phyloP scores from a whole-genome alignment of 2,888 invertebrate species.

The Allygus modestus region DNA sequence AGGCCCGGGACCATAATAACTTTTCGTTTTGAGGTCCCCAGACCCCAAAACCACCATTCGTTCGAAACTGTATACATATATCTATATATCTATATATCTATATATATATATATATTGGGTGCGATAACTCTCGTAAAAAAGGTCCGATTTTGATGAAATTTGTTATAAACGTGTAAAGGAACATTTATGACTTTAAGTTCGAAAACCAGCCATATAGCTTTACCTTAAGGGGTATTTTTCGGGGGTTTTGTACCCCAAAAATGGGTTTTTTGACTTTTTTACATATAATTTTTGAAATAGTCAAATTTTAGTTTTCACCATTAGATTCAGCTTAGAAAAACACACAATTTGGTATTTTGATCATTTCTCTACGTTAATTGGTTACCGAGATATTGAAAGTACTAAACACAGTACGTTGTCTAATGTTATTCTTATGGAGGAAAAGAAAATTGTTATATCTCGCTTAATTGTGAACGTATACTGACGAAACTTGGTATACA shows the following conservation, averaged over 20 bases:
- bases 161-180: background rate
- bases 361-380: background rate
- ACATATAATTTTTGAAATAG: background rate
- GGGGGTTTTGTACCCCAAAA: background rate
- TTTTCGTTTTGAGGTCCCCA: background rate
- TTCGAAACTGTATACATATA: background rate
- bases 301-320: background rate
- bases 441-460: background rate
- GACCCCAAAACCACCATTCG: background rate
- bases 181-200: background rate
- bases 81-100: too few relatives aligned
- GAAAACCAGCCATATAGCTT: background rate
- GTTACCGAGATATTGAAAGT: conserved; percentile 15
- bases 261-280: background rate
- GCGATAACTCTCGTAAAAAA: background rate
- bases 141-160: background rate
- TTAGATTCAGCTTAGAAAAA: background rate
- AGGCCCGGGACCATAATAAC: background rate
- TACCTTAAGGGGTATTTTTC: background rate
- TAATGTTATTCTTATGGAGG: background rate
- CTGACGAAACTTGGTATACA: background rate
- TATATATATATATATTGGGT: too few relatives aligned
- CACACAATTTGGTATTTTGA: background rate
- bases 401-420: background rate
- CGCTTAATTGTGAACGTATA: background rate